phyloP scores from a whole-genome alignment of 2,888 invertebrate genomes.

The Bembecia ichneumoniformis region DNA sequence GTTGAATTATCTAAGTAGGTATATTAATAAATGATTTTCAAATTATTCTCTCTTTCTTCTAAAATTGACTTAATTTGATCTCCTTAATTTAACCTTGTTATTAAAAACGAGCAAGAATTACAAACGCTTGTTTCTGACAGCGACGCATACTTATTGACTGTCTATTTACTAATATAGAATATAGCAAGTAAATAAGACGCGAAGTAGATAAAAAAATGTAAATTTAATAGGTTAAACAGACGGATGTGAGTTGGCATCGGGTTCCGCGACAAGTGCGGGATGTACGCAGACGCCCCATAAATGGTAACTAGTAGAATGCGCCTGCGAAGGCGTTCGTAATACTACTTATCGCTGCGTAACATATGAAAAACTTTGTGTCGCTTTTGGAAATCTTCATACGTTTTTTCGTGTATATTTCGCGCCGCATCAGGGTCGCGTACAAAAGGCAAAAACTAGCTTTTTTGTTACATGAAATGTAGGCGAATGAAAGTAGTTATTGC shows the following conservation, averaged over 20 bases:
- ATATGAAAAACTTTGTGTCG: constrained; percentile 13
- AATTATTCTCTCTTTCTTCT: no score
- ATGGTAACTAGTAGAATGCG: constrained; percentile 55
- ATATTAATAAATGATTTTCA: no score
- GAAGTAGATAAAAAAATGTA: neutral
- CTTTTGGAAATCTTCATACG: constrained; percentile 1
- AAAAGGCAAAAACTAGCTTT: neutral
- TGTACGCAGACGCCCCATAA: constrained; percentile 32
- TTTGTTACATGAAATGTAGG: neutral
- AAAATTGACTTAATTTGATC: no score
- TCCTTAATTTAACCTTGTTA: no score
- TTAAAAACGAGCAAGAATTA: no score
- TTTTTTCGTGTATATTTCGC: neutral
- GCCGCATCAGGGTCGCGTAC: no score
- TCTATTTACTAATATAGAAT: no score
- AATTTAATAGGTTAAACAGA: constrained; percentile 37
- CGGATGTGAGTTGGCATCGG: constrained; percentile 26
- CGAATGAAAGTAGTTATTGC: neutral
- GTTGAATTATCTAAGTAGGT: no score
- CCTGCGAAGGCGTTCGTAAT: constrained; percentile 22
- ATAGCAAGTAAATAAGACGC: neutral
- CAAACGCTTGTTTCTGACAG: no score
- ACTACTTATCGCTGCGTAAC: constrained; percentile 9
- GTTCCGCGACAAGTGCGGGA: constrained; percentile 33
- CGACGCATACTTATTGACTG: no score